These are phyloP conservation scores for Deilephila porcellus DNA, from an alignment of 2,888 invertebrate genomes.

Conservation along the genomic window DNA sequence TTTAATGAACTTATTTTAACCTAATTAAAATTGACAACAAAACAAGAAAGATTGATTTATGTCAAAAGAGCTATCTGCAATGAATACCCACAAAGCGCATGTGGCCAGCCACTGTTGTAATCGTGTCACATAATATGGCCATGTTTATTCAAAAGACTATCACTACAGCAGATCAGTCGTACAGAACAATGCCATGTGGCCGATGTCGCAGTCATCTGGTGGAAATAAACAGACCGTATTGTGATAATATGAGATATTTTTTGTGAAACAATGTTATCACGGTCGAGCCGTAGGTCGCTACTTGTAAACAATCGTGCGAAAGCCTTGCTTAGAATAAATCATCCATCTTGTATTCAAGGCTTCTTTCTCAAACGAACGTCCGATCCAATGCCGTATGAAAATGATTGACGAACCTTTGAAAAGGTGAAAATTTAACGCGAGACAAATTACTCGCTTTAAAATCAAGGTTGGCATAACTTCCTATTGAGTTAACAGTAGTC, in stretches of 20 bases:
- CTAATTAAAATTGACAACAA: not conserved
- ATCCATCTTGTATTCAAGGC: constrained; percentile 58
- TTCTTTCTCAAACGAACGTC: constrained; percentile 55
- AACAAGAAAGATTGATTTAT: not conserved
- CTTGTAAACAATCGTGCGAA: constrained; percentile 49
- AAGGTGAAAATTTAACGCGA: constrained; percentile 43
- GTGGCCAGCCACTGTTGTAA: constrained; percentile 25
- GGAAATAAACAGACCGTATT: constrained; percentile 46
- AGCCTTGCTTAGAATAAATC: constrained; percentile 49
- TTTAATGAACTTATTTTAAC: no score
- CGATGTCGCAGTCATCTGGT: constrained; percentile 38
- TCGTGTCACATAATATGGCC: constrained; percentile 27
- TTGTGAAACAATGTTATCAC: constrained; percentile 59
- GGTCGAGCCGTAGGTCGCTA: constrained; percentile 43
- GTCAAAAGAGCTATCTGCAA: constrained; percentile 25
- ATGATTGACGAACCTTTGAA: constrained; percentile 50
- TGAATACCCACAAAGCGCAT: constrained; percentile 34
- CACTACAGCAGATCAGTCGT: constrained; percentile 28
- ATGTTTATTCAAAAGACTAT: constrained; percentile 28
- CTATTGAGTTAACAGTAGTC: constrained; percentile 26
- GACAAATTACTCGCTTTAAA: constrained; percentile 46
- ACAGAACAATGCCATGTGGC: constrained; percentile 42
- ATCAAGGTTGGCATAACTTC: constrained; percentile 37
- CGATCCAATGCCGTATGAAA: constrained; percentile 61
- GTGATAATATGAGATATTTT: constrained; percentile 39